phyloP scores from a whole-genome alignment of 2,888 invertebrate species.

The Adelphocoris suturalis region DNA sequence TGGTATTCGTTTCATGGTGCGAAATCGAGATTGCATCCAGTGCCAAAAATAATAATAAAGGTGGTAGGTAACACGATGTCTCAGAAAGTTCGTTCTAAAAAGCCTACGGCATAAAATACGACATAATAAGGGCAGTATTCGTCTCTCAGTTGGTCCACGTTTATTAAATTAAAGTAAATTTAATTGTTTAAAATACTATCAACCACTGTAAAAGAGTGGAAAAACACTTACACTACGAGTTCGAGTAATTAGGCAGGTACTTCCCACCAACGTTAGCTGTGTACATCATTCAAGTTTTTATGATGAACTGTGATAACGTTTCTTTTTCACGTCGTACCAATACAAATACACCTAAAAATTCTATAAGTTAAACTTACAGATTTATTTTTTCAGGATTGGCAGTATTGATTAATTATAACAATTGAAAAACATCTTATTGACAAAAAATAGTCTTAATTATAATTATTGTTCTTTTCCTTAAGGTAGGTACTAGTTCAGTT shows the following conservation, averaged over 20 bases:
- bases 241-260: no score
- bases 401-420: background rate
- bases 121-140: conserved; percentile 3
- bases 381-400: background rate
- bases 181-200: background rate
- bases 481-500: conserved; percentile 37
- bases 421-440: background rate
- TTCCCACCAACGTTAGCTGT: no score
- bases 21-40: no score
- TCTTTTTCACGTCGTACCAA: no score
- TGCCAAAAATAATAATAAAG: background rate
- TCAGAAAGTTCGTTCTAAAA: background rate
- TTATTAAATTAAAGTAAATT: conserved; percentile 4
- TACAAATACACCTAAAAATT: no score
- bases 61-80: background rate
- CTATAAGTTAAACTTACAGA: background rate
- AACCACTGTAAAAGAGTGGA: background rate
- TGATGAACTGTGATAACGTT: no score
- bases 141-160: conserved; percentile 10
- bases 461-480: conserved; percentile 12
- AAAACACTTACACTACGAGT: no score
- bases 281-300: no score
- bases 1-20: no score
- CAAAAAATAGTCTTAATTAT: conserved; percentile 15
- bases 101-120: background rate